phyloP scores from a whole-genome alignment of 2,797 vertebrate genomes.

The Clarias pachynema region DNA sequence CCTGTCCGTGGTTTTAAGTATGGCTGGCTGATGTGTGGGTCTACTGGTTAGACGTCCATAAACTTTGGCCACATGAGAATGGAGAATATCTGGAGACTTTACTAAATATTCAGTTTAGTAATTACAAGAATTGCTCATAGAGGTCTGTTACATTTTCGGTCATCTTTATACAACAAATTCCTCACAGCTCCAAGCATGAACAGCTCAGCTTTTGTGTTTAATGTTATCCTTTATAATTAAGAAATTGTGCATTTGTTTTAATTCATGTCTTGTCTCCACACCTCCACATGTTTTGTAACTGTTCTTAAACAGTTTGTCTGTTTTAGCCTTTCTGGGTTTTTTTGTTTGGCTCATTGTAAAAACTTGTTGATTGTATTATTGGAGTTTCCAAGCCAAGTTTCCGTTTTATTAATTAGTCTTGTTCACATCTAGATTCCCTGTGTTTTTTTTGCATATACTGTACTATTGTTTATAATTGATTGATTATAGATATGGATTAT shows the following conservation, averaged over 20 bases:
- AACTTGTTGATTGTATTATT: not conserved
- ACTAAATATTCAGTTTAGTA: not conserved
- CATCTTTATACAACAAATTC: not conserved
- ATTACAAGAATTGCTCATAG: not conserved
- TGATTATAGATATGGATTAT: not conserved
- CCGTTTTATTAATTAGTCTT: not conserved
- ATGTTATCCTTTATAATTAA: not conserved
- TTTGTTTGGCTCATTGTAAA: not conserved
- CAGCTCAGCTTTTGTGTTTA: not conserved
- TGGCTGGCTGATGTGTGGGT: not conserved
- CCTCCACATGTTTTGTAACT: not conserved
- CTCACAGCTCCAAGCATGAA: not conserved
- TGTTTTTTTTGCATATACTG: not conserved
- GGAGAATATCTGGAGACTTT: not conserved
- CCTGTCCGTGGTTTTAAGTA: too few relatives aligned
- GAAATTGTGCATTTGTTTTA: not conserved
- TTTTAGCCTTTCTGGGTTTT: not conserved
- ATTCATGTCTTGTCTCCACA: not conserved
- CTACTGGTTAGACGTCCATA: not conserved
- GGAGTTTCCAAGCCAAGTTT: not conserved
- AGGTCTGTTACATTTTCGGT: not conserved
- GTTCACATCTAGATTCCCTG: conserved; percentile 4
- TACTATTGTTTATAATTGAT: not conserved
- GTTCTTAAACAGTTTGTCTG: not conserved
- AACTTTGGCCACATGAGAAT: not conserved